phyloP scores from a whole-genome alignment of 2,113 vertebrate species.

The Irena cyanogastra region DNA sequence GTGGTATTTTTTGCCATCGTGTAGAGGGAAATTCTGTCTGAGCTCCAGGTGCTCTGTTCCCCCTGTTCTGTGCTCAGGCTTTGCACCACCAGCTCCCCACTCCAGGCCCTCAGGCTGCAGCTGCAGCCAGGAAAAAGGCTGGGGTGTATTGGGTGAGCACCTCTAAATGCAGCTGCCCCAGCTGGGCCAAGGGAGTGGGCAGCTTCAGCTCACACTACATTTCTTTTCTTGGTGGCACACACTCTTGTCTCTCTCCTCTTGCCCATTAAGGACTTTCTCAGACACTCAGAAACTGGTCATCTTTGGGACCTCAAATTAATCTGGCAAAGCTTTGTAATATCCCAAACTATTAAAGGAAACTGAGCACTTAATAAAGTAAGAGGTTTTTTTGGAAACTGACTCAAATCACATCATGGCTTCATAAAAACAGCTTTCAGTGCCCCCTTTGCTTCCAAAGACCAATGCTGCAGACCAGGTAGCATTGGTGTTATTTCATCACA shows the following conservation, averaged over 20 bases:
- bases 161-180: neutral
- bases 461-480: neutral
- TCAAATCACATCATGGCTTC: neutral
- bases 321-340: neutral
- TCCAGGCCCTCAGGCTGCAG: neutral
- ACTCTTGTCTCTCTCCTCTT: neutral
- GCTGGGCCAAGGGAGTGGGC: neutral
- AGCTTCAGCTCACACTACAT: neutral
- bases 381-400: neutral
- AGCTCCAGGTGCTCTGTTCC: neutral
- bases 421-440: neutral
- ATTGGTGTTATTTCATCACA: neutral
- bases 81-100: neutral
- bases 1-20: neutral
- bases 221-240: neutral
- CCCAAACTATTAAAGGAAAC: neutral
- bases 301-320: neutral
- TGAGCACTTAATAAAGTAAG: neutral
- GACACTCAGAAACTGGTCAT: neutral
- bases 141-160: fast-evolving
- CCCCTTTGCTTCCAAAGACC: neutral
- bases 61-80: neutral
- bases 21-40: fast-evolving
- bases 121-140: neutral
- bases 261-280: neutral